These are phyloP conservation scores for Digitonthophagus gazella DNA, from an alignment of 2,888 invertebrate genomes.

Conservation along the genomic window DNA sequence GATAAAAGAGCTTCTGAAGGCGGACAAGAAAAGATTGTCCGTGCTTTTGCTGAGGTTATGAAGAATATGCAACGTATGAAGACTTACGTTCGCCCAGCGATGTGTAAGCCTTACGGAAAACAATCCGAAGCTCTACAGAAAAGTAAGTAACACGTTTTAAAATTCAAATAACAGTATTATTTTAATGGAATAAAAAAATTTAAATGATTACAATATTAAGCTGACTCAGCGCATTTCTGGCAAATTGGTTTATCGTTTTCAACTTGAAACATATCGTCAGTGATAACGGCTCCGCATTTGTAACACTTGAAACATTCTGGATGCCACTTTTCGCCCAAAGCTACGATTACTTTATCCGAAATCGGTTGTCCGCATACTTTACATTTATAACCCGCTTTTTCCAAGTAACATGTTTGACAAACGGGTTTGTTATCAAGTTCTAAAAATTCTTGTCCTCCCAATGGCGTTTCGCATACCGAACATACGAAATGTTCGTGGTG, in stretches of 20 bases:
- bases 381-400: constrained; percentile 86
- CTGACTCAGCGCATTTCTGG: constrained; percentile 15
- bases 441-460: constrained; percentile 86
- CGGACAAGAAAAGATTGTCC: constrained; percentile 82
- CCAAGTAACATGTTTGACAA: constrained; percentile 81
- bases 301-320: constrained; percentile 93
- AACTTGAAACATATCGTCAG: constrained; percentile 51
- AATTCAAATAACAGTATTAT: constrained; percentile 11
- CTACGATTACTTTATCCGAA: constrained; percentile 77
- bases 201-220: not conserved
- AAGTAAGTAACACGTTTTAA: constrained; percentile 57
- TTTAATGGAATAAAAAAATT: constrained; percentile 6
- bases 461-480: constrained; percentile 76
- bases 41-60: constrained; percentile 83
- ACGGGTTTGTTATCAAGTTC: constrained; percentile 82
- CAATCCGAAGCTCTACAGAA: constrained; percentile 87
- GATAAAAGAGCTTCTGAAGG: constrained; percentile 51
- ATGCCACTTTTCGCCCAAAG: constrained; percentile 92
- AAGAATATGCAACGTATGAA: constrained; percentile 88
- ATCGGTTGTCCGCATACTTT: constrained; percentile 61
- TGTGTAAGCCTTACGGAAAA: constrained; percentile 89
- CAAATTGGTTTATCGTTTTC: constrained; percentile 25
- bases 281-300: constrained; percentile 38
- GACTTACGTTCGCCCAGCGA: constrained; percentile 81
- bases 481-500: constrained; percentile 92